These are phyloP conservation scores for Ascaphus truei DNA, from an alignment of 2,113 vertebrate genomes.

Conservation along the genomic window DNA sequence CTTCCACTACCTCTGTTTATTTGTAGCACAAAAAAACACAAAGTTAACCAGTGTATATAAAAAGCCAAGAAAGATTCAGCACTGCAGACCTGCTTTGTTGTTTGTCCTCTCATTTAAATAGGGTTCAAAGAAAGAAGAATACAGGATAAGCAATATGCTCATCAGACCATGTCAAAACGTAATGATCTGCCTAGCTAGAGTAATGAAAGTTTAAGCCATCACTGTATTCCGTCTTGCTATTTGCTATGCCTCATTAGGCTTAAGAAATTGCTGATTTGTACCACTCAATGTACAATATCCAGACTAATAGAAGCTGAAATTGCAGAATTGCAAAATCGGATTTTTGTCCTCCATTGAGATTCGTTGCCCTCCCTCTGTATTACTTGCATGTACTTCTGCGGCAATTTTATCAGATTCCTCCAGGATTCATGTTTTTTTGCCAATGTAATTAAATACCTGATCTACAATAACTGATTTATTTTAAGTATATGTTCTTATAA, in stretches of 20 bases:
- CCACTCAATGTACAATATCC: conserved; percentile 27
- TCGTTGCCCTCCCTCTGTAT: conserved; percentile 4
- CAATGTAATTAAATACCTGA: conserved; percentile 2
- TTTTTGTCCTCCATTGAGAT: neutral
- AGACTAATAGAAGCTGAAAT: conserved; percentile 16
- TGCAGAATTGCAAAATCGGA: conserved; percentile 20
- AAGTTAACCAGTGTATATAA: no score
- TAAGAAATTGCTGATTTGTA: conserved; percentile 31
- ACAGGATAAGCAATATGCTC: conserved; percentile 30
- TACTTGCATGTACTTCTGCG: neutral
- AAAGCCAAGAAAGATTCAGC: neutral
- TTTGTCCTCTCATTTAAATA: conserved; percentile 1
- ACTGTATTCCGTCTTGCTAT: conserved; percentile 25
- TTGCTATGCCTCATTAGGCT: conserved; percentile 22
- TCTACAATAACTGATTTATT: no score
- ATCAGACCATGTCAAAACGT: conserved; percentile 24
- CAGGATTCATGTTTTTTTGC: no score
- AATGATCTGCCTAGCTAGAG: conserved; percentile 31
- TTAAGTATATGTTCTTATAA: no score
- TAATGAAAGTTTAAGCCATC: conserved; percentile 25
- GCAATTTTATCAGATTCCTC: no score
- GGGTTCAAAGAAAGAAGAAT: conserved; percentile 22
- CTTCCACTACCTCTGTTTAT: no score
- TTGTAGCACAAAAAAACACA: no score
- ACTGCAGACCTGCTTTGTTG: conserved; percentile 1